Conservation (phyloP, 1,140 invertebrate genomes). For the Vollenhovia emeryi region DNA sequence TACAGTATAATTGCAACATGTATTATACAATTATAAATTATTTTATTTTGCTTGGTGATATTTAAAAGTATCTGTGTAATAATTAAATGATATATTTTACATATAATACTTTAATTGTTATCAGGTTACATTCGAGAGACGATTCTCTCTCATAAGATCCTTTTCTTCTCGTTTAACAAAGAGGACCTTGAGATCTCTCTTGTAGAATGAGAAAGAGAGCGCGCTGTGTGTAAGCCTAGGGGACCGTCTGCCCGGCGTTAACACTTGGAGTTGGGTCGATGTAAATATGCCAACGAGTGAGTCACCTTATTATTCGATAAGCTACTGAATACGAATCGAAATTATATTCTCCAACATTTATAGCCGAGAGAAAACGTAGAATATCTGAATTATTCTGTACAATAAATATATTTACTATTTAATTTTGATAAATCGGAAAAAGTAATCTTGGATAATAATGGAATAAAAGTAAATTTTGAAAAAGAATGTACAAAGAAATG, state of each 20-base stretch:
- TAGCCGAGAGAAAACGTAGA: background rate
- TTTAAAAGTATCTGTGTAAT: background rate
- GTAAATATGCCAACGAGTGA: constrained; percentile 27
- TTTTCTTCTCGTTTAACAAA: constrained; percentile 52
- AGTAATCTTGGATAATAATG: background rate
- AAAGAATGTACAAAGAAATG: background rate
- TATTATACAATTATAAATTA: background rate
- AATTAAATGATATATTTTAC: background rate
- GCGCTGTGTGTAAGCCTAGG: background rate
- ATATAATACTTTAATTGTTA: constrained; percentile 10
- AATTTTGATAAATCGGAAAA: background rate
- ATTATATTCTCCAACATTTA: background rate
- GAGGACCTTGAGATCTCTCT: constrained; percentile 43
- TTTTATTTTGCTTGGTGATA: background rate
- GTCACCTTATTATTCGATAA: constrained; percentile 29
- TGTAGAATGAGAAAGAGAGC: constrained; percentile 7
- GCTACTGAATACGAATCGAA: background rate
- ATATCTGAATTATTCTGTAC: background rate
- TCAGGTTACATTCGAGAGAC: constrained; percentile 20
- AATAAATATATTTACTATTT: background rate
- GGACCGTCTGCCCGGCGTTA: background rate
- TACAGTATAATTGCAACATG: background rate
- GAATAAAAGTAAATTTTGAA: background rate
- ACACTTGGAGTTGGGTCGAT: constrained; percentile 12
- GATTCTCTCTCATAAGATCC: constrained; percentile 17